phyloP scores from a whole-genome alignment of 2,113 vertebrate genomes.

The Anarrhichthys ocellatus region DNA sequence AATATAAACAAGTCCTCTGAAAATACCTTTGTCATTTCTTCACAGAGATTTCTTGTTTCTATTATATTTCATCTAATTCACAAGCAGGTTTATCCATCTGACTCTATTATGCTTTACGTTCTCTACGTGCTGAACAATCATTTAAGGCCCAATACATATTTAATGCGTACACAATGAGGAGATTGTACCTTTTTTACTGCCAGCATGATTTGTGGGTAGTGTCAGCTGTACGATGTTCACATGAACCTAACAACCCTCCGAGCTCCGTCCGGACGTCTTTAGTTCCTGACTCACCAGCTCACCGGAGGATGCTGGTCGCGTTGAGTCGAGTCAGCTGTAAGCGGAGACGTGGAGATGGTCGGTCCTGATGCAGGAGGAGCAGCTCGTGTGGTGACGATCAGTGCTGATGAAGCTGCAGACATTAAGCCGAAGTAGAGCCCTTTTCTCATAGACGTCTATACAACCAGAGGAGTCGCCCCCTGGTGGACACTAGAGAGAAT shows the following conservation, averaged over 20 bases:
- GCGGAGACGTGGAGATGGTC: neutral
- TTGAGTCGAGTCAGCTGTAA: slow-evolving; percentile 38
- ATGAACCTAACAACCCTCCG: neutral
- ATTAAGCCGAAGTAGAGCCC: too few species aligned
- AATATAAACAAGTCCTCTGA: neutral
- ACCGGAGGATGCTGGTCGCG: neutral
- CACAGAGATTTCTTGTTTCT: neutral
- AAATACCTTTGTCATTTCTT: neutral
- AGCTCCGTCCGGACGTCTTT: slow-evolving; percentile 22
- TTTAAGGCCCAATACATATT: neutral
- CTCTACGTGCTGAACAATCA: neutral
- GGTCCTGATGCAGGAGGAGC: neutral
- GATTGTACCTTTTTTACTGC: neutral
- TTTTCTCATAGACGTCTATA: too few species aligned
- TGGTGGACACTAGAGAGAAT: too few species aligned
- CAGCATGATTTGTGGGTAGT: neutral
- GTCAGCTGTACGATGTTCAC: neutral
- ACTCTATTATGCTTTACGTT: neutral
- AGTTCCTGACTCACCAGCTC: slow-evolving; percentile 21
- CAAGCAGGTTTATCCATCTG: neutral
- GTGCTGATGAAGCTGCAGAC: too few species aligned
- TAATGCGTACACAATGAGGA: neutral
- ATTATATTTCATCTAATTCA: neutral
- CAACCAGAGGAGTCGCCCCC: too few species aligned
- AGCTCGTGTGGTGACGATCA: too few species aligned